Percentiles rank a stretch among this genome's conserved stretches.
These are phyloP conservation scores for Donacobius atricapilla DNA, from an alignment of 2,113 vertebrate species.

Conservation along the genomic window DNA sequence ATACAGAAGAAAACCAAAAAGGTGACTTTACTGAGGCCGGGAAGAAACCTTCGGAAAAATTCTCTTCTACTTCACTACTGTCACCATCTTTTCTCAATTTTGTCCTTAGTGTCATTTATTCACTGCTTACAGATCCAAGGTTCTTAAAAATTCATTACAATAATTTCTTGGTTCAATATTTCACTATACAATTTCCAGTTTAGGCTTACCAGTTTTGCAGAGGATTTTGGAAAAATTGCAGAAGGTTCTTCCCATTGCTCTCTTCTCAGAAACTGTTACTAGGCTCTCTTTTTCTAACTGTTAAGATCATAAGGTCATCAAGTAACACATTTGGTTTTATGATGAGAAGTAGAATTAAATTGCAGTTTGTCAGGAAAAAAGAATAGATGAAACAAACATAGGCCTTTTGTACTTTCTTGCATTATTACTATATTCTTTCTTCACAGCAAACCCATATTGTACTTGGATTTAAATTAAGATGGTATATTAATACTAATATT, in stretches of 20 bases:
- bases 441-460: background rate
- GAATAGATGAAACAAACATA: background rate
- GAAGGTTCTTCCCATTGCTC: background rate
- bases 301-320: background rate
- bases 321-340: background rate
- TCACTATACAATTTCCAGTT: background rate
- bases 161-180: background rate
- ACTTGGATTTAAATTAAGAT: background rate
- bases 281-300: background rate
- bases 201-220: background rate
- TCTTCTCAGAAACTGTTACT: background rate
- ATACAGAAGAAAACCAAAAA: background rate
- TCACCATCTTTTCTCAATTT: background rate
- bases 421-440: background rate
- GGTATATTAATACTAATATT: background rate
- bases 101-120: background rate
- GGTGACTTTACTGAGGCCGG: rapidly evolving
- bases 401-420: background rate
- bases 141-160: background rate
- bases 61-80: background rate
- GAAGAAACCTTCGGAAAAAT: background rate
- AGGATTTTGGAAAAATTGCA: background rate
- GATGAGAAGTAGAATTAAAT: background rate
- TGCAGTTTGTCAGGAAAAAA: background rate
- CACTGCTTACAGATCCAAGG: background rate